Conservation (phyloP, 2,113 vertebrate species). For the Hippolais icterina region DNA sequence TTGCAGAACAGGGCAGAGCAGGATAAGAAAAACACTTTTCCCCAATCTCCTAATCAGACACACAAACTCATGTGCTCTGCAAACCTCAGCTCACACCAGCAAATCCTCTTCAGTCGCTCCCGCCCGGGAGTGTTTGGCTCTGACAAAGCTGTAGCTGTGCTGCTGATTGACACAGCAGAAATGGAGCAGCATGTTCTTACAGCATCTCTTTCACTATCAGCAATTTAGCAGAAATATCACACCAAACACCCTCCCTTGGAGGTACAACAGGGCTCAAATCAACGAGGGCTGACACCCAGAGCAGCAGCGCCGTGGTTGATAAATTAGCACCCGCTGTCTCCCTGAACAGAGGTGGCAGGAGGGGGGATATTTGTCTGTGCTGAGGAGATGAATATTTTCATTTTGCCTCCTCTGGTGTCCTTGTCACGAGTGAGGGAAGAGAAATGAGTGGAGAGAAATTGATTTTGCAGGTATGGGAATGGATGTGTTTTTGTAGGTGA, state of each 20-base stretch:
- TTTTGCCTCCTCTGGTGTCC: background rate
- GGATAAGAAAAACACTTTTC: background rate
- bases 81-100: background rate
- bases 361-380: background rate
- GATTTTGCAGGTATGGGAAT: background rate
- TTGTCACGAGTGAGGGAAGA: background rate
- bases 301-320: background rate
- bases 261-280: background rate
- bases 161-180: conserved; percentile 18
- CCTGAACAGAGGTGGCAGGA: background rate
- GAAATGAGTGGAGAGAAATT: background rate
- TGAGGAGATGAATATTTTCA: background rate
- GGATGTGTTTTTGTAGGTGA: background rate
- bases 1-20: background rate
- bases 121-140: background rate
- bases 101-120: background rate
- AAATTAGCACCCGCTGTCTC: background rate
- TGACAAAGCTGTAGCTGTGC: background rate
- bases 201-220: background rate
- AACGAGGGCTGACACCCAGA: background rate
- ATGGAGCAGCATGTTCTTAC: background rate
- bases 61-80: background rate
- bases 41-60: background rate
- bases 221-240: background rate
- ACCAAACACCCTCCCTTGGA: background rate